Base-by-base conservation (phyloP, 2,113 vertebrate species). In the Phaetusa simplex region DNA sequence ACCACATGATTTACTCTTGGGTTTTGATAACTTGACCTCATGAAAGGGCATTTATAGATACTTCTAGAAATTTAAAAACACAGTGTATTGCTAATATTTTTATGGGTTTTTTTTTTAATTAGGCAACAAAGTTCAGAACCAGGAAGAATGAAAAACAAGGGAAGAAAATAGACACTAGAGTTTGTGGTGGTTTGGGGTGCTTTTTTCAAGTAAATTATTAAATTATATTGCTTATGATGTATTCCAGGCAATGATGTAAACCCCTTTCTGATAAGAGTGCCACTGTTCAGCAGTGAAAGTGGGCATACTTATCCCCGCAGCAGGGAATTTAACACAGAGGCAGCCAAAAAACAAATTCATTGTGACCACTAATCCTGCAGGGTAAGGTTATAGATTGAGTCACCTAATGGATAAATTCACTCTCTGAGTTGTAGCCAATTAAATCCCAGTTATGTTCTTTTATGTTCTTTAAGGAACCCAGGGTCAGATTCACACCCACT, bases 301-400 rank as follows among this genome's bases (percentile, higher is more conserved):
- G 36, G 24, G 36, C 61, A 66, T 65, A 67, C 18, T 79, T 91
- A 79, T 67, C 45, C 32, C 27, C 4, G 6, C 64, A 84, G 52
- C 73, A 69, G 56, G 62, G 61, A 87, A 90, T 93, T 84, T 83
- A 95, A 79, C 58, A 71, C 53, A 40, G 65, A 92, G 20, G 59
- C 52, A 95, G 76, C 64, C 88, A 95, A 97, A 90, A 88, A 9
- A 1, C 27, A 64, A 92, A 88, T 93, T 85, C 77, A 43, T 77
- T 83, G 87, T 92, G 85, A 80, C 42, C 81, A 65, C 69, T 93
- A 90, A 95, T 95, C 49, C 92, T 89, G 27, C 36, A 85, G 70
- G 42, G 58, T 72, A 62, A 89, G 42, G 52, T 74, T 79, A 53
- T n/a, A 78, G 27, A 72, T 29, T 80, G 69, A 86, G 40, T 89